Evolutionary conservation across 2,888 invertebrate genomes (phyloP).

Genomic region (Agonopterix arenella): DNA sequence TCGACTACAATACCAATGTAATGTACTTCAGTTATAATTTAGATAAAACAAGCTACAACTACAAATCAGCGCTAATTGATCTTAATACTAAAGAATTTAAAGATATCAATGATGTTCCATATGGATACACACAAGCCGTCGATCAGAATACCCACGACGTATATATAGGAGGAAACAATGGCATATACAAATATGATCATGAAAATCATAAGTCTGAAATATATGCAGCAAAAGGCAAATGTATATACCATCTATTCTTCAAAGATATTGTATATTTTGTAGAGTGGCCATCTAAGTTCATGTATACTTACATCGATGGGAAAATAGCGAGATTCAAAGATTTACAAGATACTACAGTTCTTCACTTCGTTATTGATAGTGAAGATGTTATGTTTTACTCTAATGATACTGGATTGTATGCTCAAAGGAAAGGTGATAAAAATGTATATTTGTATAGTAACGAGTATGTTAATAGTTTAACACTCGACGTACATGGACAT

Average conservation of each 20-base stretch:
- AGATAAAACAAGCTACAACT: constrained; percentile 36
- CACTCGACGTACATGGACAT: too few relatives aligned
- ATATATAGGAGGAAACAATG: constrained; percentile 53
- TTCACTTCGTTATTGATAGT: too few relatives aligned
- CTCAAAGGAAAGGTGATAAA: too few relatives aligned
- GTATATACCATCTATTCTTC: constrained; percentile 51
- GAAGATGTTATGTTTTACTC: too few relatives aligned
- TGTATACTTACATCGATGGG: constrained; percentile 38
- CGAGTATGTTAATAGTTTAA: too few relatives aligned
- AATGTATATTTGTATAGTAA: too few relatives aligned
- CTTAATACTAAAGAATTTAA: constrained; percentile 25
- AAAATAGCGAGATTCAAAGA: constrained; percentile 17
- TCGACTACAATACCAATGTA: constrained; percentile 44
- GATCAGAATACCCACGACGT: constrained; percentile 39
- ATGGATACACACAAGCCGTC: constrained; percentile 53
- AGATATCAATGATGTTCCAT: constrained; percentile 33
- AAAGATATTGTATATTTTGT: constrained; percentile 48
- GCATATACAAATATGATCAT: constrained; percentile 25
- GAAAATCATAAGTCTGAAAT: constrained; percentile 33
- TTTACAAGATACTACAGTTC: too few relatives aligned
- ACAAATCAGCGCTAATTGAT: constrained; percentile 33
- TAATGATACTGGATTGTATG: too few relatives aligned
- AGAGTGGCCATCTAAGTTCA: constrained; percentile 43
- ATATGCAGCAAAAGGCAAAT: constrained; percentile 27
- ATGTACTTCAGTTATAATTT: constrained; percentile 43